Evolutionary conservation across 2,797 vertebrate genomes (phyloP).

Genomic region (Xyrichtys novacula): DNA sequence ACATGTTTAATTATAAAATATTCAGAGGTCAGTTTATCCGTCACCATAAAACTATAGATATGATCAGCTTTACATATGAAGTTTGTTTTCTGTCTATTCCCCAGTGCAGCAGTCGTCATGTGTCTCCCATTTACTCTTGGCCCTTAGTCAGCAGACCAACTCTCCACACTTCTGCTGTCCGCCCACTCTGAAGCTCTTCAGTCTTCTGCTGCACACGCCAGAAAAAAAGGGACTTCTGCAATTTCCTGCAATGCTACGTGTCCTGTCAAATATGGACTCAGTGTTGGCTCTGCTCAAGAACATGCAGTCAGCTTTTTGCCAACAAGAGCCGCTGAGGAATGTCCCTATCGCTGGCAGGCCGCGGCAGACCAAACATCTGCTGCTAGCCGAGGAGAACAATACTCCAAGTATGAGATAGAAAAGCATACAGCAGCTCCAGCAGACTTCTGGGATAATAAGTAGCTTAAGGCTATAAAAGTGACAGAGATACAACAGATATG

Average conservation of each 20-base stretch:
- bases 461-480: slow-evolving; percentile 35
- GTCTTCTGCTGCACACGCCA: slow-evolving; percentile 9
- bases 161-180: slow-evolving; percentile 20
- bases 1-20: too few relatives aligned
- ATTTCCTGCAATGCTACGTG: slow-evolving; percentile 36
- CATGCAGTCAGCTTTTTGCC: slow-evolving; percentile 42
- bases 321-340: slow-evolving; percentile 66
- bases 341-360: slow-evolving; percentile 57
- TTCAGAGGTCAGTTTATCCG: neutral
- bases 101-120: neutral
- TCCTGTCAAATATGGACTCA: slow-evolving; percentile 34
- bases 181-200: slow-evolving; percentile 16
- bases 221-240: slow-evolving; percentile 2
- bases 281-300: slow-evolving; percentile 38
- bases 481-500: slow-evolving; percentile 10
- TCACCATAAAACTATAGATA: neutral
- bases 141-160: slow-evolving; percentile 3
- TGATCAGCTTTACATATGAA: neutral
- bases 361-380: slow-evolving; percentile 71
- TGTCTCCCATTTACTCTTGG: slow-evolving; percentile 8
- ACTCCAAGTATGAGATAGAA: slow-evolving; percentile 16
- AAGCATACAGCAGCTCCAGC: slow-evolving; percentile 1
- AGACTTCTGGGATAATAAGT: slow-evolving; percentile 31
- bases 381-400: slow-evolving; percentile 31
- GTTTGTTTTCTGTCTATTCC: neutral